A percentile compares a stretch with the other conserved stretches of the same genome.
Evolutionary conservation across 2,797 vertebrate species (phyloP).

Genomic region (Phaenicophaeus curvirostris): DNA sequence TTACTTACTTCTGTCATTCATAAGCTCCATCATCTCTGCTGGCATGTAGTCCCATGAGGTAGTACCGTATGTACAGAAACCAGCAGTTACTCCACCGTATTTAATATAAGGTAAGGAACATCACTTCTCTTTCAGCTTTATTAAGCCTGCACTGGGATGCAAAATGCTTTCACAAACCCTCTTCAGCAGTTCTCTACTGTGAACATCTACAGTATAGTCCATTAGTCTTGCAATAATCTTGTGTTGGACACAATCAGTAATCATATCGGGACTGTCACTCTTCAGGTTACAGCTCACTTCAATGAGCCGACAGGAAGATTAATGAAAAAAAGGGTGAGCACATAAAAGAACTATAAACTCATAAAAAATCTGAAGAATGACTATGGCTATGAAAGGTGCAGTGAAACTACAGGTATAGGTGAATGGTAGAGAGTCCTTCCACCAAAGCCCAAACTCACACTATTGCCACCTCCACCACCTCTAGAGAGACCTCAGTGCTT

Average conservation of each 20-base stretch:
- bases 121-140: background rate
- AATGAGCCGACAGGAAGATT: background rate
- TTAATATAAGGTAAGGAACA: background rate
- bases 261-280: background rate
- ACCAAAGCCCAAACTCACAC: background rate
- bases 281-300: background rate
- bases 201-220: background rate
- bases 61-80: background rate
- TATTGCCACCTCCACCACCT: background rate
- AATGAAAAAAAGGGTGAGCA: background rate
- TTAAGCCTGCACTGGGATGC: background rate
- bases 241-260: background rate
- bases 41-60: background rate
- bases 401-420: background rate
- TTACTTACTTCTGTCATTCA: background rate
- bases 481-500: background rate
- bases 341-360: background rate
- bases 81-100: background rate
- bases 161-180: background rate
- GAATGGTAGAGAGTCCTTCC: background rate
- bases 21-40: background rate
- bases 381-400: background rate
- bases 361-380: background rate
- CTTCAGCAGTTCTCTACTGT: background rate
- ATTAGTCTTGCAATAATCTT: background rate